phyloP scores from a whole-genome alignment of 2,113 vertebrate genomes.

The Nyctereutes procyonoides region DNA sequence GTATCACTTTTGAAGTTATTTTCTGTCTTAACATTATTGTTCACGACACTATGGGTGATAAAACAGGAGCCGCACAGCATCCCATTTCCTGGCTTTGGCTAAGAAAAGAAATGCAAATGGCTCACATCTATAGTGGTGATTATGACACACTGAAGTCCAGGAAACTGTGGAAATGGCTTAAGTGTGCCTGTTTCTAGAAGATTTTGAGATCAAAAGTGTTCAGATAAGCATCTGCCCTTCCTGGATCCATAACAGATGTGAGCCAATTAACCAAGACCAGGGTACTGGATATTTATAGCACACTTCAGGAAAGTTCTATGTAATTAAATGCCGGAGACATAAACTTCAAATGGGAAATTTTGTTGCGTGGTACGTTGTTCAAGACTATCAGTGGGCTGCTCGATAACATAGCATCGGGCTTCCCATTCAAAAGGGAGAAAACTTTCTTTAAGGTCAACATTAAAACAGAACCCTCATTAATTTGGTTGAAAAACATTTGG shows the following conservation, averaged over 20 bases:
- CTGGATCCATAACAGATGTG: slow-evolving; percentile 44
- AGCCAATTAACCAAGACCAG: slow-evolving; percentile 60
- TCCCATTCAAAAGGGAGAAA: background rate
- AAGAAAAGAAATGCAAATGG: slow-evolving; percentile 68
- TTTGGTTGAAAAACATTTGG: background rate
- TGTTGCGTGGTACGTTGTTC: background rate
- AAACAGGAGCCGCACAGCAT: background rate
- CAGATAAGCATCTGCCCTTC: slow-evolving; percentile 74
- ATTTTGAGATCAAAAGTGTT: slow-evolving; percentile 77
- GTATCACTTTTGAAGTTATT: slow-evolving; percentile 60
- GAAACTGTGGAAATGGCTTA: slow-evolving; percentile 73
- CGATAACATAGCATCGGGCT: background rate
- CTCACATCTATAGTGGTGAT: background rate
- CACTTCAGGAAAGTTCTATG: slow-evolving; percentile 60
- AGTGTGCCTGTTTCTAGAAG: slow-evolving; percentile 67
- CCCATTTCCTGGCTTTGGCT: slow-evolving; percentile 63
- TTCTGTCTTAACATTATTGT: background rate
- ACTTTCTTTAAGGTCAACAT: slow-evolving; percentile 46
- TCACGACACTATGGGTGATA: slow-evolving; percentile 37
- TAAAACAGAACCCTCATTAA: slow-evolving; percentile 4
- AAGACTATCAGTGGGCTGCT: background rate
- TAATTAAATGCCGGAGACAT: slow-evolving; percentile 63
- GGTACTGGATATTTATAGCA: slow-evolving; percentile 58
- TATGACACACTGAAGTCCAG: slow-evolving; percentile 52
- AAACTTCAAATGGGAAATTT: slow-evolving; percentile 66